A percentile compares a stretch with the other conserved stretches of the same genome.
These are phyloP conservation scores for Bombycilla garrulus DNA, from an alignment of 2,113 vertebrate genomes.

Conservation along the genomic window DNA sequence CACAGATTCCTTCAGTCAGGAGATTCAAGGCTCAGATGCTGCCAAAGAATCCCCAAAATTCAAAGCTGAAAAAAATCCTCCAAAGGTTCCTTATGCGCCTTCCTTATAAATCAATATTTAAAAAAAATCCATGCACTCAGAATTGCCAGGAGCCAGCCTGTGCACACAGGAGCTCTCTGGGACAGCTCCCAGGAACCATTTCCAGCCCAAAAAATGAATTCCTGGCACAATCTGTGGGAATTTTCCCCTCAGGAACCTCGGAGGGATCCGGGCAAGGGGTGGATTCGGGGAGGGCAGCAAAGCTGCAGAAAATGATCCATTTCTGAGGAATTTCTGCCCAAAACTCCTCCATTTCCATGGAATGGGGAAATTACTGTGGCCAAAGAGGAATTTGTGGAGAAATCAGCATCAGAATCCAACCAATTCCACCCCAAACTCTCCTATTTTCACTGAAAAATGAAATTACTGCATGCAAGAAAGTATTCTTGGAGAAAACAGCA, in stretches of 20 bases:
- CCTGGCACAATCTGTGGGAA: not conserved
- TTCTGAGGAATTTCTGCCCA: not conserved
- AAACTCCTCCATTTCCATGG: not conserved
- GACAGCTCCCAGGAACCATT: not conserved
- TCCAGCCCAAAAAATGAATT: not conserved
- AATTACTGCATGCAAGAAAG: not conserved
- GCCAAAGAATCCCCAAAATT: rapidly evolving
- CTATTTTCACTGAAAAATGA: not conserved
- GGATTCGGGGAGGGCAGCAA: not conserved
- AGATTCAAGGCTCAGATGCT: rapidly evolving
- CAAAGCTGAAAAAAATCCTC: rapidly evolving
- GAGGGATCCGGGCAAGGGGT: not conserved
- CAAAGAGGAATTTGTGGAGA: not conserved
- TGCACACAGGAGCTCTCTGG: not conserved
- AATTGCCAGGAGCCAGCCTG: not conserved
- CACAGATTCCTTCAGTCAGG: not conserved
- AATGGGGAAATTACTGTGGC: not conserved
- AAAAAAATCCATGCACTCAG: rapidly evolving
- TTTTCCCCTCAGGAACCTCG: not conserved
- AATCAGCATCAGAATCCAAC: not conserved
- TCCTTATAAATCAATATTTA: too few species aligned
- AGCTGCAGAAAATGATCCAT: not conserved
- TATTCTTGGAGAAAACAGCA: not conserved
- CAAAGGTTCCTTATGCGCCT: not conserved
- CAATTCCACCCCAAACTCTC: too few species aligned